These are phyloP conservation scores for Gasteruption jaculator DNA, from an alignment of 2,888 invertebrate species.

Conservation along the genomic window DNA sequence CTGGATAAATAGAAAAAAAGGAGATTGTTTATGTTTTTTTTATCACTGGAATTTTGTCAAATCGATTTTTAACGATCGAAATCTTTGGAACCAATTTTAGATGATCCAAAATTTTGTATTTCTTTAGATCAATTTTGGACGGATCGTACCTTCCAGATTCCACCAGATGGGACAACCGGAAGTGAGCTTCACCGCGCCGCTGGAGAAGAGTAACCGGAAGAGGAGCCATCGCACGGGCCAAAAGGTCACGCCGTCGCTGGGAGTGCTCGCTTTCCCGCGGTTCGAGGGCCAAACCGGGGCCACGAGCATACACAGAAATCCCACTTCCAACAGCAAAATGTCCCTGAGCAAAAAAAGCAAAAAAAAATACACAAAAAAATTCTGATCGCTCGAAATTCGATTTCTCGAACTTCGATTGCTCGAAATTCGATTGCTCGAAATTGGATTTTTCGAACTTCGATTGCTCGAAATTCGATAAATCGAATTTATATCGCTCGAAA, in stretches of 20 bases:
- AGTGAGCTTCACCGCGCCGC: slow-evolving; percentile 67
- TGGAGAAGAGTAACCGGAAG: slow-evolving; percentile 69
- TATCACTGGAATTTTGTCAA: not conserved
- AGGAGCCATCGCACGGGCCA: slow-evolving; percentile 71
- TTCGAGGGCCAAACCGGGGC: slow-evolving; percentile 58
- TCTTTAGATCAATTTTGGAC: slow-evolving; percentile 6
- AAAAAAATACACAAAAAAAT: not conserved
- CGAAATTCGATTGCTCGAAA: too few relatives aligned
- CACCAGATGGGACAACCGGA: slow-evolving; percentile 75
- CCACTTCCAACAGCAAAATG: slow-evolving; percentile 68
- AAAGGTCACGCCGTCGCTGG: slow-evolving; percentile 58
- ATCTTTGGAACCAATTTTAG: slow-evolving; percentile 1
- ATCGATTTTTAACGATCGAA: not conserved
- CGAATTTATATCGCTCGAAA: too few relatives aligned
- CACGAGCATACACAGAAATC: slow-evolving; percentile 66
- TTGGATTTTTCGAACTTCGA: too few relatives aligned
- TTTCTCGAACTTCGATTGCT: too few relatives aligned
- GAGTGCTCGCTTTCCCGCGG: slow-evolving; percentile 49
- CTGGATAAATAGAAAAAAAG: slow-evolving; percentile 52
- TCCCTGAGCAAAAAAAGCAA: slow-evolving; percentile 56
- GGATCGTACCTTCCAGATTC: slow-evolving; percentile 67
- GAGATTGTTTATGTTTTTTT: not conserved
- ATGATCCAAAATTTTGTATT: slow-evolving; percentile 12
- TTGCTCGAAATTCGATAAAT: too few relatives aligned
- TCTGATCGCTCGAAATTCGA: not conserved